Base-by-base conservation (phyloP, 2,888 invertebrate genomes). In the Aphelenchoides bicaudatus region DNA sequence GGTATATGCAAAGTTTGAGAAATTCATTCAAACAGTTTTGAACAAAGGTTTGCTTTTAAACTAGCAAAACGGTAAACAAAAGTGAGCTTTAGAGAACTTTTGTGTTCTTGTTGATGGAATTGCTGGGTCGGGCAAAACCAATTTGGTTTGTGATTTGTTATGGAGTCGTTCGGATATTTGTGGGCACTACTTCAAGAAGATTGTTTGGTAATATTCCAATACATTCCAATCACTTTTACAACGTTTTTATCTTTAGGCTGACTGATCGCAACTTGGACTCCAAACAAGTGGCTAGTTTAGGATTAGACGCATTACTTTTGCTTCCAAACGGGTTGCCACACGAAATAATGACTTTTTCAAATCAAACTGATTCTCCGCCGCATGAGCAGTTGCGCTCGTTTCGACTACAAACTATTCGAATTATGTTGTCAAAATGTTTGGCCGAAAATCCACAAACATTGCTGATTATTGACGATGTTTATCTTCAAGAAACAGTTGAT, bases 161-260 rank as follows among this genome's bases (percentile, higher is more conserved):
- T 28, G 52, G 38, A 30, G 3, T 19, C 52, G 52, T 3, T 51
- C 52, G 37, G 52, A 51, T 30, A 51, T 51, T 3, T 31, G 31
- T 10, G 52, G 52, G 1, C 49, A 51, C 3, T 29, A 51, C 39
- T 51, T 51, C 37, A 51, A 43, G 43, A 43, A 43, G 21, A n/a
- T 43, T 25, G n/a, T 43, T 43, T 43, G 43, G 43, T 43, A 6
- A 8, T 19, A 21, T n/a, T n/a, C n/a, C n/a, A n/a, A n/a, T 13
- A 34, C 16, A 16, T 34, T 34, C 16, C 34, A 34, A 34, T 34
- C 16, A 13, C 16, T 16, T 34, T 13, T 34, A 16, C 16, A 16
- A 13, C 13, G 34, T 13, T 13, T 43, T n/a, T 10, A 6, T n/a
- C 16, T n/a, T 21, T n/a, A 43, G 43, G 43, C 23, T 43, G 6